Evolutionary conservation across 92 coral and sea anemone genomes (phyloP).

Genomic region (Montipora capitata): DNA sequence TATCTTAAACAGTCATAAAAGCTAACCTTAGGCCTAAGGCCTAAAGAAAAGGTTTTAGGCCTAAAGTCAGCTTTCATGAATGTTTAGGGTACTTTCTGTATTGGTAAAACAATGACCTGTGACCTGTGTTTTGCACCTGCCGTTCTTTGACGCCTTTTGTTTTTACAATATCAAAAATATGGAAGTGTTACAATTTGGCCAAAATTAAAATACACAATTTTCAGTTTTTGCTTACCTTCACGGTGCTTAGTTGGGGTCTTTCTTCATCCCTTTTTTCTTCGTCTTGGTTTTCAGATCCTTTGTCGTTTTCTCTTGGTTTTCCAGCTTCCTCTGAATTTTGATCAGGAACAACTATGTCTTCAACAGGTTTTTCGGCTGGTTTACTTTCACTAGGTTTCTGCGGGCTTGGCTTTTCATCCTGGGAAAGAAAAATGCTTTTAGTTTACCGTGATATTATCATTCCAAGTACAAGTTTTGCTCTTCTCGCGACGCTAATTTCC

Average conservation of each 20-base stretch:
- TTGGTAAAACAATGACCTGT: no score
- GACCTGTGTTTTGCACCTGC: not conserved
- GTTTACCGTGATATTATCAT: not conserved
- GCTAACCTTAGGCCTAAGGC: no score
- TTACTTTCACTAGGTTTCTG: constrained; percentile 13
- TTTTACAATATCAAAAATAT: no score
- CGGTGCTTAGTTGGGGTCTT: constrained; percentile 51
- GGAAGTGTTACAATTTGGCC: no score
- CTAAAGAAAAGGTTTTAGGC: no score
- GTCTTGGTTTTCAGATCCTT: constrained; percentile 27
- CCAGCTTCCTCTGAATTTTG: constrained; percentile 4
- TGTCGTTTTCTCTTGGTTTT: constrained; percentile 22
- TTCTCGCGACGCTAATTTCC: not conserved
- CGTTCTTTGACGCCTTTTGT: not conserved
- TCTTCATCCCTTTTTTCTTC: constrained; percentile 62
- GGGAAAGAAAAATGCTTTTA: not conserved
- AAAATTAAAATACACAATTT: not conserved
- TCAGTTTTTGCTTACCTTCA: constrained; percentile 42
- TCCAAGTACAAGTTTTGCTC: no score
- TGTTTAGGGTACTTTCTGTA: no score
- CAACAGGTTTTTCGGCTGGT: constrained; percentile 27
- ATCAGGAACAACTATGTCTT: constrained; percentile 6
- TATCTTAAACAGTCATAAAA: no score
- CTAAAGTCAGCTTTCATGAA: no score
- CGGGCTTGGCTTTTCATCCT: constrained; percentile 15